These are phyloP conservation scores for Sus cebifrons DNA, from an alignment of 2,797 vertebrate genomes.

Conservation along the genomic window DNA sequence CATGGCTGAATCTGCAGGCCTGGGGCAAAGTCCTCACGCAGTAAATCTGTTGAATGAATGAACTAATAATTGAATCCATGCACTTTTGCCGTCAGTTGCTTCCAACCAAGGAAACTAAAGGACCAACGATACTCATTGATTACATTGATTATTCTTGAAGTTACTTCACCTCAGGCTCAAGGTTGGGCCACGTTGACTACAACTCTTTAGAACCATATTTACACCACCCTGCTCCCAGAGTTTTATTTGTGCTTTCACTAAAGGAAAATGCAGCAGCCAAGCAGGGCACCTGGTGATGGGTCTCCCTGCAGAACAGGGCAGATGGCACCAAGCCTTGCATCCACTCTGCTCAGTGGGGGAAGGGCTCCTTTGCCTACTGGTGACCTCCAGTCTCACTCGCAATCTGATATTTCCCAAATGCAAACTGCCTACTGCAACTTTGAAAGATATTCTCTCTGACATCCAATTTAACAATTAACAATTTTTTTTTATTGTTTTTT, in stretches of 20 bases:
- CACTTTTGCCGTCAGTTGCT: background rate
- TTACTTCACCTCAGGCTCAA: background rate
- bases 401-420: slow-evolving; percentile 58
- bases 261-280: slow-evolving; percentile 51
- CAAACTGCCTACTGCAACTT: slow-evolving; percentile 63
- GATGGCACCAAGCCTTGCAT: slow-evolving; percentile 46
- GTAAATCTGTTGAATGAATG: slow-evolving; percentile 11
- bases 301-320: slow-evolving; percentile 47
- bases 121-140: background rate
- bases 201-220: background rate
- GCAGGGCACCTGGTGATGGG: slow-evolving; percentile 44
- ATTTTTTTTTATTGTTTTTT: slow-evolving; percentile 79
- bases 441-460: slow-evolving; percentile 82
- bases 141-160: slow-evolving; percentile 12
- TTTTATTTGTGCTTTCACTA: background rate
- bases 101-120: background rate
- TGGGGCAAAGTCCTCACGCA: background rate
- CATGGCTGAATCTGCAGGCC: background rate
- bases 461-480: slow-evolving; percentile 84
- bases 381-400: slow-evolving; percentile 61
- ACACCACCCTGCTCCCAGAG: background rate
- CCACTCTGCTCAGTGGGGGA: background rate
- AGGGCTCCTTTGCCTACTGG: slow-evolving; percentile 1
- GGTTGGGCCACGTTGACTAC: background rate
- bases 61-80: slow-evolving; percentile 28